Percentiles rank a stretch among this genome's conserved stretches.
Evolutionary conservation across 2,797 vertebrate species (phyloP).

Genomic region (Liparis tanakae): DNA sequence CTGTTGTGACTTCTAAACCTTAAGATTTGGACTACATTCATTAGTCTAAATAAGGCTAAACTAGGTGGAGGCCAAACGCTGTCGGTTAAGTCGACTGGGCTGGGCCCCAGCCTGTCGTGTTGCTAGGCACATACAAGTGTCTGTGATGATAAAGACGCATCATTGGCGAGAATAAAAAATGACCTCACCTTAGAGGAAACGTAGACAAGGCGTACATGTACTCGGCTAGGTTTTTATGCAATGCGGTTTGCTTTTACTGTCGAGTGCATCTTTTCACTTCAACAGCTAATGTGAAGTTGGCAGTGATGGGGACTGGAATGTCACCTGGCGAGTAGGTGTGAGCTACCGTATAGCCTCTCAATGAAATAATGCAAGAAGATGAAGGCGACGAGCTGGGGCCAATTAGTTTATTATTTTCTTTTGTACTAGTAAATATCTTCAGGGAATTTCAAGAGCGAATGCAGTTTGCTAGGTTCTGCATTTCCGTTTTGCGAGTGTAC

Average conservation of each 20-base stretch:
- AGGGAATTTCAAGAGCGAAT: slow-evolving; percentile 77
- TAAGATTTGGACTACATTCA: slow-evolving; percentile 28
- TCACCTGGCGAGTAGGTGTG: slow-evolving; percentile 57
- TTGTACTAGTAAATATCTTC: slow-evolving; percentile 68
- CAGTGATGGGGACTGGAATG: slow-evolving; percentile 7
- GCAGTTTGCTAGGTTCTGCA: slow-evolving; percentile 46
- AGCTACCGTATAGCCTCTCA: slow-evolving; percentile 21
- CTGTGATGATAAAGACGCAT: slow-evolving; percentile 17
- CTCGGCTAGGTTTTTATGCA: slow-evolving; percentile 58
- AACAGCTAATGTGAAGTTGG: slow-evolving; percentile 50
- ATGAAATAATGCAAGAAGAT: slow-evolving; percentile 21
- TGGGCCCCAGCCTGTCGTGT: slow-evolving; percentile 34
- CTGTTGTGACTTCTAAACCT: slow-evolving; percentile 21
- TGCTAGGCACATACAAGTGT: slow-evolving; percentile 31
- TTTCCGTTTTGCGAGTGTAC: too few species aligned
- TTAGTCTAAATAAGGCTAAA: slow-evolving; percentile 25
- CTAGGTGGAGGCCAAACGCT: slow-evolving; percentile 23
- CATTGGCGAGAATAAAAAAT: slow-evolving; percentile 21
- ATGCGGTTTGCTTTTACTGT: slow-evolving; percentile 47
- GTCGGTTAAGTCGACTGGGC: slow-evolving; percentile 27
- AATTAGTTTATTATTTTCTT: slow-evolving; percentile 51
- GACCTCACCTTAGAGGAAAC: slow-evolving; percentile 21
- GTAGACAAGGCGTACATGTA: slow-evolving; percentile 27
- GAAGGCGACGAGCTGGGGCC: slow-evolving; percentile 51
- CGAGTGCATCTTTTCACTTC: slow-evolving; percentile 62